Conservation (phyloP, 2,113 vertebrate genomes). For the Prunella fulvescens region DNA sequence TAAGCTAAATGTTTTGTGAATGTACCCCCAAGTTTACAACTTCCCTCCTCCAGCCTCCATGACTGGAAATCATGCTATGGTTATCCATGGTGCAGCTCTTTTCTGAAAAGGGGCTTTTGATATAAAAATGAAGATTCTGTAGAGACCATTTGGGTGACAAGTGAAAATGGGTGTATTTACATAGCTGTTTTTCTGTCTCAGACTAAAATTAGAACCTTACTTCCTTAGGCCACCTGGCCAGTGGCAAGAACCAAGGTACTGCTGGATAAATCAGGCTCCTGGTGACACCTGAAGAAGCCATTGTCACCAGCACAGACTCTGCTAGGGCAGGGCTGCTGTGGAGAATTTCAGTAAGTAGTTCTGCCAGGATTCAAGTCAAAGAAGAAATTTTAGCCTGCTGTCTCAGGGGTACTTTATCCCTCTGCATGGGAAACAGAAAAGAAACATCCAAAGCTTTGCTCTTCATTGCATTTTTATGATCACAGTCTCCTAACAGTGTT, state of each 20-base stretch:
- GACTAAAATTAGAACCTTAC: not conserved
- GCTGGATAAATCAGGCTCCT: not conserved
- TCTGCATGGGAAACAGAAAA: not conserved
- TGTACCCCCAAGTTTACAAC: fast-evolving
- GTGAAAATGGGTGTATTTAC: not conserved
- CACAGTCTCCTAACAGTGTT: not conserved
- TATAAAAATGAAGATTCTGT: not conserved
- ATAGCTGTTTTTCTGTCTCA: not conserved
- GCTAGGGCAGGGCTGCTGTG: not conserved
- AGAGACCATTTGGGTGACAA: not conserved
- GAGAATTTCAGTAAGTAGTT: not conserved
- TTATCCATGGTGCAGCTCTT: not conserved
- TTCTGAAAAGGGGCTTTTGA: not conserved
- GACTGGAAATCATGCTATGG: not conserved
- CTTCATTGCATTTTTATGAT: not conserved
- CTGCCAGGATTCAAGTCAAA: not conserved
- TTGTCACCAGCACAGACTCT: not conserved
- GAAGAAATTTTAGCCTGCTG: not conserved
- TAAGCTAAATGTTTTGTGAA: not conserved
- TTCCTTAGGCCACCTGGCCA: not conserved
- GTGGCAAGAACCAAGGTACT: not conserved
- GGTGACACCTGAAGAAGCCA: not conserved
- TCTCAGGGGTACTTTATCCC: not conserved
- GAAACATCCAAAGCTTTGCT: not conserved
- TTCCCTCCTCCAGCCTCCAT: not conserved